Conservation (phyloP, 2,888 invertebrate genomes). For the Pseudococcus viburni region DNA sequence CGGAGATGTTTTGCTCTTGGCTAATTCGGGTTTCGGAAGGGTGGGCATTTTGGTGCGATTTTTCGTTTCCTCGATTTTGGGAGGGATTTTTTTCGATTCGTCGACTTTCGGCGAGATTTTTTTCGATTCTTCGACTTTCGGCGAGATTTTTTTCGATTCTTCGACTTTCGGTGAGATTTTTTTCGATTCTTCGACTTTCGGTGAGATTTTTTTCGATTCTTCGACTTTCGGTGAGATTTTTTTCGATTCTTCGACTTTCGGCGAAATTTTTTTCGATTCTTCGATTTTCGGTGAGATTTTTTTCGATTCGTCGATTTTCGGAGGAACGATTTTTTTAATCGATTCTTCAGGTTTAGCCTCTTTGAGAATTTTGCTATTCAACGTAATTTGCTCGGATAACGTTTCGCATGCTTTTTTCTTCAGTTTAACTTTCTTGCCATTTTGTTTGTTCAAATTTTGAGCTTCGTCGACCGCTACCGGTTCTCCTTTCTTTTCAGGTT, state of each 20-base stretch:
- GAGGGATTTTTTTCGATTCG: no score
- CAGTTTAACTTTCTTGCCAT: constrained; percentile 64
- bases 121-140: no score
- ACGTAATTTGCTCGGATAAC: constrained; percentile 45
- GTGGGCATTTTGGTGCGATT: no score
- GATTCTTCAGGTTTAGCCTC: constrained; percentile 68
- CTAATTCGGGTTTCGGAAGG: background rate
- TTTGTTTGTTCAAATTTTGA: constrained; percentile 60
- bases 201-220: no score
- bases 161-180: background rate
- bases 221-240: no score
- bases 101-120: no score
- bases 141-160: background rate
- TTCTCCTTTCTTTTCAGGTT: constrained; percentile 47
- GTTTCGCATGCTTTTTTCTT: constrained; percentile 64
- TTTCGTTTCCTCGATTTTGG: no score
- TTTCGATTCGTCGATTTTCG: no score
- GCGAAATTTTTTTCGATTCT: background rate
- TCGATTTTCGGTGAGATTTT: background rate
- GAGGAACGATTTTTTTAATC: constrained; percentile 67
- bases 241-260: background rate
- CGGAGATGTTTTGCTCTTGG: constrained; percentile 21
- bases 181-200: background rate
- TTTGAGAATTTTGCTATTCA: constrained; percentile 63
- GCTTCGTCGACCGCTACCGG: background rate